Base-by-base conservation (phyloP, 2,888 invertebrate genomes). In the Argynnis bischoffii region DNA sequence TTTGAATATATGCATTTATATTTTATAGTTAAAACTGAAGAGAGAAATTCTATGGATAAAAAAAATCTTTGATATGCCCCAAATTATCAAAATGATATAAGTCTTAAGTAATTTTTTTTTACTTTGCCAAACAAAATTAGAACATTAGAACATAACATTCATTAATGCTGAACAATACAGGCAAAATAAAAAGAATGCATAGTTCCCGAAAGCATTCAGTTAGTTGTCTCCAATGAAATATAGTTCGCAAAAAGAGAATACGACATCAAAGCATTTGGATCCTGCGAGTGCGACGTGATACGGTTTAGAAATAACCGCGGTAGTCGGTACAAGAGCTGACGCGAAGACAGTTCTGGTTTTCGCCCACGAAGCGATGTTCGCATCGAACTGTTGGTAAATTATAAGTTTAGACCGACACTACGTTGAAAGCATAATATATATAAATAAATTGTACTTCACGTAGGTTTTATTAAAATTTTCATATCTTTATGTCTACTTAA, bases 241-340 rank as follows among this genome's bases (percentile, higher is more conserved):
- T 77, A 83, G 84, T 83, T 88, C 80, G 90, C 91, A 92, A 92
- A 92, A 92, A 92, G 90, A 90, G 85, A 85, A 90, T 83, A 83
- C 79, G 82, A 92, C 90, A 90, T 92, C 91, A 92, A 92, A 91
- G 92, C 86, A 82, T 82, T 81, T 83, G 80, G 82, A 89, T 86
- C 84, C 84, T 86, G 86, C 82, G 80, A 79, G 77, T 81, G 79
- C 80, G 86, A 91, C 92, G 92, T 90, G 91, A 89, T 83, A 81
- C 80, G 89, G 79, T 87, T 90, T 89, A 84, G 89, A 91, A 92
- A 92, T 92, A 92, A 81, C 85, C 81, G 55, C 78, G 71, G 75
- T 75, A 77, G 77, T 75, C 79, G 73, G 78, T 77, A 80, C 80
- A 78, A 79, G 79, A 81, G 77, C 79, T 82, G 79, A 78, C 80